phyloP scores from a whole-genome alignment of 92 coral and sea anemone species.

The Actinernus sp. region DNA sequence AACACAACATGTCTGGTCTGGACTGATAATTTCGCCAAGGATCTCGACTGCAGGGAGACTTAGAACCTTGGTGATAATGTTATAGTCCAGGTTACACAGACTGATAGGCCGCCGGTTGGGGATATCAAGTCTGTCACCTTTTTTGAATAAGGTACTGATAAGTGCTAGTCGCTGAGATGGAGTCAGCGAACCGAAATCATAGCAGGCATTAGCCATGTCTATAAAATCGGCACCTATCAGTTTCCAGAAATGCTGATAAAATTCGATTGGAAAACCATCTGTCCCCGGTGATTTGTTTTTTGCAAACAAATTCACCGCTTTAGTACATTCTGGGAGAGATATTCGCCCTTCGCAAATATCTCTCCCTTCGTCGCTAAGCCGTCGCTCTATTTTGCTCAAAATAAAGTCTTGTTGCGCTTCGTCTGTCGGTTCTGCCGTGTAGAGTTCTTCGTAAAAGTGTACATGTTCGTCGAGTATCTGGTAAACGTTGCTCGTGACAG shows the following conservation, averaged over 20 bases:
- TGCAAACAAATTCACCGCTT: not conserved
- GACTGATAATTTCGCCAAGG: not conserved
- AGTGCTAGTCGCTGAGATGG: not conserved
- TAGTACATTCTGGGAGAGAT: not conserved
- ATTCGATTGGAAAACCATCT: not conserved
- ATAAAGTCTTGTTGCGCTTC: too few relatives aligned
- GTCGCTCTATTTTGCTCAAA: too few relatives aligned
- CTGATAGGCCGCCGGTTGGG: too few relatives aligned
- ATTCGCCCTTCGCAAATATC: constrained; percentile 10
- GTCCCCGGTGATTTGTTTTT: not conserved
- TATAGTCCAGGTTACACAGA: not conserved
- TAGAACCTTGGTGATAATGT: constrained; percentile 4
- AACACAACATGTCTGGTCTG: constrained; percentile 20
- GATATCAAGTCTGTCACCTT: too few relatives aligned
- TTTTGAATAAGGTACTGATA: not conserved
- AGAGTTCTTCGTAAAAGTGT: too few relatives aligned
- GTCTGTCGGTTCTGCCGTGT: too few relatives aligned
- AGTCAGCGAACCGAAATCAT: not conserved
- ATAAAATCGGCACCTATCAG: not conserved
- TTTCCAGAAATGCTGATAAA: not conserved
- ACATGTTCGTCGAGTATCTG: too few relatives aligned
- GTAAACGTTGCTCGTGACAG: too few relatives aligned
- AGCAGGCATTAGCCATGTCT: not conserved
- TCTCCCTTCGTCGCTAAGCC: not conserved
- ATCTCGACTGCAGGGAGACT: constrained; percentile 3